These are phyloP conservation scores for Micoletzkya japonica DNA, from an alignment of 2,888 invertebrate species.

Conservation along the genomic window DNA sequence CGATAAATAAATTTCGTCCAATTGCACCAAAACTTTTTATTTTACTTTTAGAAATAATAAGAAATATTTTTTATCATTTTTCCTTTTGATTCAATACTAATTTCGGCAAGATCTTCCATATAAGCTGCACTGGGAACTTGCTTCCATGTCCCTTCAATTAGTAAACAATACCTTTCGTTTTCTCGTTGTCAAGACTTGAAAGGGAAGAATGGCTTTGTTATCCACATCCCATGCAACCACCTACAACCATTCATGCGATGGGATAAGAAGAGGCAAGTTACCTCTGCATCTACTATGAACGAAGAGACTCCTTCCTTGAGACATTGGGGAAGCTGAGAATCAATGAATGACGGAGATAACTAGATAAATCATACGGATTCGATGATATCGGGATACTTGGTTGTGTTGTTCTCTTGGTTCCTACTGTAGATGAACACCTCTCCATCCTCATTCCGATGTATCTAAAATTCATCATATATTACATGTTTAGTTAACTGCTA, in stretches of 20 bases:
- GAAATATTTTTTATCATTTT: not conserved
- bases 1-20: no score
- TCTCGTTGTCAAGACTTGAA: slow-evolving; percentile 90
- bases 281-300: slow-evolving; percentile 89
- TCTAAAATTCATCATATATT: slow-evolving; percentile 67
- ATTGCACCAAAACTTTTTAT: no score
- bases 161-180: slow-evolving; percentile 79
- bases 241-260: slow-evolving; percentile 35
- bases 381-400: slow-evolving; percentile 93
- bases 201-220: slow-evolving; percentile 86
- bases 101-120: not conserved
- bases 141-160: not conserved
- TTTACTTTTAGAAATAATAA: not conserved
- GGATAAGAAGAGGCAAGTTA: not conserved
- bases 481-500: not conserved
- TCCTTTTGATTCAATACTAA: not conserved
- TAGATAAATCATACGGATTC: no score
- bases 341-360: slow-evolving; percentile 1
- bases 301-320: slow-evolving; percentile 67
- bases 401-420: slow-evolving; percentile 90
- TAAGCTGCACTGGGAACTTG: not conserved
- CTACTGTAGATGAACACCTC: slow-evolving; percentile 84
- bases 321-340: slow-evolving; percentile 41
- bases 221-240: slow-evolving; percentile 93
- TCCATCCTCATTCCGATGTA: slow-evolving; percentile 76